These are phyloP conservation scores for Anorthoa munda DNA, from an alignment of 2,888 invertebrate genomes.

Conservation along the genomic window DNA sequence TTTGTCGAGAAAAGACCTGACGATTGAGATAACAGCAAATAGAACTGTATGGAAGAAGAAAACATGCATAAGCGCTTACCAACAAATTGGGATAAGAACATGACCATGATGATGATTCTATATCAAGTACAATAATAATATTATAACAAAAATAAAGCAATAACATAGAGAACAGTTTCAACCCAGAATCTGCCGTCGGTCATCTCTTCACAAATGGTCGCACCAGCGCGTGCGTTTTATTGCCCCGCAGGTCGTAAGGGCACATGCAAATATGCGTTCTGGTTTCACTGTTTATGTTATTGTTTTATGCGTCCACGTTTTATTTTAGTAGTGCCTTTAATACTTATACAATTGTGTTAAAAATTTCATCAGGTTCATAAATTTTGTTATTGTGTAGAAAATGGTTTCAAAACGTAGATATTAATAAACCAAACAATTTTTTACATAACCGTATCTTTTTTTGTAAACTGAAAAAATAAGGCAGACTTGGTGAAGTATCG, in stretches of 20 bases:
- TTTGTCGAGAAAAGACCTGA: too few relatives aligned
- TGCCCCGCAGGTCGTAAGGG: slow-evolving; percentile 58
- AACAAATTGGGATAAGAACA: background rate
- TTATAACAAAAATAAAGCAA: slow-evolving; percentile 45
- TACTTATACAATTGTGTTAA: background rate
- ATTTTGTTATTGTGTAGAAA: background rate
- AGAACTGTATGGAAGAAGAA: too few relatives aligned
- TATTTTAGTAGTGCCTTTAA: background rate
- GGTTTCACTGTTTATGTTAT: slow-evolving; percentile 24
- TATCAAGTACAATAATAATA: slow-evolving; percentile 23
- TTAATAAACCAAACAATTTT: too few relatives aligned
- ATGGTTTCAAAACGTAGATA: too few relatives aligned
- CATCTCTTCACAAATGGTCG: slow-evolving; percentile 64
- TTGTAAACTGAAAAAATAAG: too few relatives aligned
- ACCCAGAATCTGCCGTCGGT: slow-evolving; percentile 37
- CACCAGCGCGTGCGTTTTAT: slow-evolving; percentile 73
- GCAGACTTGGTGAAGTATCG: too few relatives aligned
- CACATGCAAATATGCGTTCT: slow-evolving; percentile 40
- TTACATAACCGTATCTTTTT: too few relatives aligned
- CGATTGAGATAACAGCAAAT: too few relatives aligned
- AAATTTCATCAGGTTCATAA: background rate
- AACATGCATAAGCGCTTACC: too few relatives aligned
- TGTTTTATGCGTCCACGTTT: background rate
- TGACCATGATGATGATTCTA: background rate
- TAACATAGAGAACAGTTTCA: slow-evolving; percentile 29